Evolutionary conservation across 2,888 invertebrate species (phyloP).

Genomic region (Papilio gigon): DNA sequence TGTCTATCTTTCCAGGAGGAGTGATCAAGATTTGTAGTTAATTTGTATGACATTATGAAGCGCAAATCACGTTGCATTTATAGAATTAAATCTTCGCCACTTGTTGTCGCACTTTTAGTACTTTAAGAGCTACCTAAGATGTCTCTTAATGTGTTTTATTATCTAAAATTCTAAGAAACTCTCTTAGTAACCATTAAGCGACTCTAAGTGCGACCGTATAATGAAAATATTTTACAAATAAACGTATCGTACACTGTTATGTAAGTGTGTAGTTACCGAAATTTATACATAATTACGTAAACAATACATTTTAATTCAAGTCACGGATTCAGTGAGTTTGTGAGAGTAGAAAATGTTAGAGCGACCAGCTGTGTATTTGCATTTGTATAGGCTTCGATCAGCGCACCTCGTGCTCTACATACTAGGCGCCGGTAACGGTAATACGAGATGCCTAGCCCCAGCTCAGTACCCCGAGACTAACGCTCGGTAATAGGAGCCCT

Average conservation of each 20-base stretch:
- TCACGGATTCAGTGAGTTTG: constrained; percentile 19
- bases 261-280: background rate
- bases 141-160: too few relatives aligned
- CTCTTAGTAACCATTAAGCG: background rate
- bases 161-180: background rate
- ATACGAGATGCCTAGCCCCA: constrained; percentile 75
- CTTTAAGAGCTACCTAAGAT: background rate
- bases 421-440: constrained; percentile 79
- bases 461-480: constrained; percentile 58
- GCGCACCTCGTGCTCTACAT: constrained; percentile 45
- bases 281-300: background rate
- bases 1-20: background rate
- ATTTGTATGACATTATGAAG: background rate
- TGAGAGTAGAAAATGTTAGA: constrained; percentile 15
- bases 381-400: constrained; percentile 43
- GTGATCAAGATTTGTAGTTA: background rate
- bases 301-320: constrained; percentile 3
- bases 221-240: too few relatives aligned
- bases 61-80: background rate
- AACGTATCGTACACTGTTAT: background rate
- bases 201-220: background rate
- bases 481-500: constrained; percentile 53
- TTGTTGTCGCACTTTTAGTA: background rate
- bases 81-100: background rate
- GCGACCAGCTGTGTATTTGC: constrained; percentile 44